Percentiles rank a stretch among this genome's conserved stretches.
Conservation (phyloP, 2,113 vertebrate species). For the Neomonachus schauinslandi region DNA sequence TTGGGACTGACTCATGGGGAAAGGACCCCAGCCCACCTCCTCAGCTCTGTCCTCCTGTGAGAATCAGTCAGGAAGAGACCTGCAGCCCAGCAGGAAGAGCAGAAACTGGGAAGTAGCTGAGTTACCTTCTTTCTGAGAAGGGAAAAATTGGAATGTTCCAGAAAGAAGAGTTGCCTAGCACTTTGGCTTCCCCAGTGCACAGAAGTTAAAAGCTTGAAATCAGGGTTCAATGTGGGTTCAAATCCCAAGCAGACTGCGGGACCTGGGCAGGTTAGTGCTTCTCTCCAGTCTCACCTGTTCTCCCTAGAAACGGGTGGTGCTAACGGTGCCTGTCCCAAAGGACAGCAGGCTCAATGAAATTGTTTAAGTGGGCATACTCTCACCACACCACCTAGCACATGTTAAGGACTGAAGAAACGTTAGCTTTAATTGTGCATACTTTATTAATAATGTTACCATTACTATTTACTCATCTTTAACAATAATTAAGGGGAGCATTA, state of each 20-base stretch:
- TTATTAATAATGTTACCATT: not conserved
- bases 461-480: not conserved
- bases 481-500: not conserved
- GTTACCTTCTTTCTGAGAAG: not conserved
- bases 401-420: not conserved
- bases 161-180: not conserved
- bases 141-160: not conserved
- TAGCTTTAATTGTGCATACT: not conserved
- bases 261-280: not conserved
- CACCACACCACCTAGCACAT: not conserved
- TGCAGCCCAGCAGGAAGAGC: not conserved
- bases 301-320: not conserved
- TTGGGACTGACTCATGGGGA: fast-evolving
- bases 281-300: not conserved
- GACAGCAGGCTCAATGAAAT: fast-evolving
- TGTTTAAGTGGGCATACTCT: not conserved
- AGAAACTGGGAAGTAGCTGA: not conserved
- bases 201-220: not conserved
- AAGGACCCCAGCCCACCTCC: not conserved
- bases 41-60: not conserved
- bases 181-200: not conserved
- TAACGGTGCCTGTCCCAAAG: not conserved
- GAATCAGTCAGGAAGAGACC: not conserved
- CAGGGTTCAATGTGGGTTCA: not conserved
- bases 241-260: not conserved